Evolutionary conservation across 2,888 invertebrate species (phyloP).

Genomic region (Leucophenga montana): DNA sequence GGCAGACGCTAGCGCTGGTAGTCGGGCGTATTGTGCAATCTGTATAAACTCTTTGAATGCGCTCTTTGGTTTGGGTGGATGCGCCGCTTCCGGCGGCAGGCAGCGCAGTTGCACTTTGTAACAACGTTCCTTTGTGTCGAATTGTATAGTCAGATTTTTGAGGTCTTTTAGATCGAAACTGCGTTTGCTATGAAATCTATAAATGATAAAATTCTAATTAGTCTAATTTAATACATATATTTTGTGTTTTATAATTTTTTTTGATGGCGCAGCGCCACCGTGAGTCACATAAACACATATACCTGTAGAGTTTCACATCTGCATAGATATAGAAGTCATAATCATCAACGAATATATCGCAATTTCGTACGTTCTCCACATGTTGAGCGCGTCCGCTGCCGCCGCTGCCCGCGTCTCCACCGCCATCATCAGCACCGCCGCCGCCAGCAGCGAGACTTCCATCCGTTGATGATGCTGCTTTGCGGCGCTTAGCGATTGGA

Average conservation of each 20-base stretch:
- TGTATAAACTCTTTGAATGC: constrained; percentile 52
- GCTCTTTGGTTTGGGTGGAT: constrained; percentile 49
- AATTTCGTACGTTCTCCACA: constrained; percentile 63
- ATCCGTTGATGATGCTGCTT: constrained; percentile 24
- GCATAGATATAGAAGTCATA: constrained; percentile 65
- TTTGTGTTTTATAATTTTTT: too few relatives aligned
- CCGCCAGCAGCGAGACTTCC: constrained; percentile 39
- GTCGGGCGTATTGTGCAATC: constrained; percentile 48
- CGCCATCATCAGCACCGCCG: constrained; percentile 34
- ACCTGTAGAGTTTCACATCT: constrained; percentile 63
- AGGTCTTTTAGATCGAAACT: constrained; percentile 66
- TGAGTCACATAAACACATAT: constrained; percentile 36
- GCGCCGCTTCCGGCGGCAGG: constrained; percentile 48
- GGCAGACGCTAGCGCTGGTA: constrained; percentile 39
- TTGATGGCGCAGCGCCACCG: background rate
- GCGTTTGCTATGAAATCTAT: constrained; percentile 62
- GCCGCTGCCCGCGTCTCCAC: constrained; percentile 19
- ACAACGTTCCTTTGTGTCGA: constrained; percentile 54
- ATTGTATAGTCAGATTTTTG: constrained; percentile 61
- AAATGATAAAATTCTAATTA: background rate
- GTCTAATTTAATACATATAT: constrained; percentile 1
- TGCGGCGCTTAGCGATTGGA: background rate
- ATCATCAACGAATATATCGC: constrained; percentile 69
- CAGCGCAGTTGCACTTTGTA: constrained; percentile 62
- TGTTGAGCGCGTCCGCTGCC: constrained; percentile 39